Percentiles rank a stretch among this genome's conserved stretches.
These are phyloP conservation scores for Myiotriccus ornatus DNA, from an alignment of 2,797 vertebrate species.

Conservation along the genomic window DNA sequence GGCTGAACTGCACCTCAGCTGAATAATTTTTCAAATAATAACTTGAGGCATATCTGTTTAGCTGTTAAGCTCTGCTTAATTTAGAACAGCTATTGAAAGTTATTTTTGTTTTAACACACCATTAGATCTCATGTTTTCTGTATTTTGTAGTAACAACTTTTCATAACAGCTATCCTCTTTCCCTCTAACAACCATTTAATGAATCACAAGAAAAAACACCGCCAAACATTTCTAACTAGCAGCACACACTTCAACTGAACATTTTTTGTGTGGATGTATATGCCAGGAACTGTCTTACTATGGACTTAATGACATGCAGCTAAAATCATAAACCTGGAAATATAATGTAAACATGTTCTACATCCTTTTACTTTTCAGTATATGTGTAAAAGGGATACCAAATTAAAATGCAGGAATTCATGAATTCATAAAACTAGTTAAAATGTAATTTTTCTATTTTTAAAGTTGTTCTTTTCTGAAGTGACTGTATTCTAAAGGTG, in stretches of 20 bases:
- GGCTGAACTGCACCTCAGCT: neutral
- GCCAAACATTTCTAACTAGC: neutral
- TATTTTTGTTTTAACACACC: constrained; percentile 3
- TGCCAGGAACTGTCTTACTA: neutral
- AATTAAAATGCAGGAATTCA: neutral
- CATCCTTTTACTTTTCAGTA: neutral
- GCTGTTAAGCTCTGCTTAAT: neutral
- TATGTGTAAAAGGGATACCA: neutral
- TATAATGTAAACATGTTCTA: neutral
- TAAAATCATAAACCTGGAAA: neutral
- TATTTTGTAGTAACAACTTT: constrained; percentile 17
- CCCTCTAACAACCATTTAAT: neutral
- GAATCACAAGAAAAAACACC: neutral
- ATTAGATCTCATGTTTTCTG: neutral
- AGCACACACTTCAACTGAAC: neutral
- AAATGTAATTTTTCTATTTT: neutral
- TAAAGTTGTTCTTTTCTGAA: neutral
- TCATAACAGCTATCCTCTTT: neutral
- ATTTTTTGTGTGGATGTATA: neutral
- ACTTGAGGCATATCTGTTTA: neutral
- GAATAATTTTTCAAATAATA: neutral
- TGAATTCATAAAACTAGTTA: neutral
- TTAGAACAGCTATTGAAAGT: neutral
- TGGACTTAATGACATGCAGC: neutral
- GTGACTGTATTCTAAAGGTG: neutral